Base-by-base conservation (phyloP, 2,113 vertebrate species). In the Pachycephala philippinensis region DNA sequence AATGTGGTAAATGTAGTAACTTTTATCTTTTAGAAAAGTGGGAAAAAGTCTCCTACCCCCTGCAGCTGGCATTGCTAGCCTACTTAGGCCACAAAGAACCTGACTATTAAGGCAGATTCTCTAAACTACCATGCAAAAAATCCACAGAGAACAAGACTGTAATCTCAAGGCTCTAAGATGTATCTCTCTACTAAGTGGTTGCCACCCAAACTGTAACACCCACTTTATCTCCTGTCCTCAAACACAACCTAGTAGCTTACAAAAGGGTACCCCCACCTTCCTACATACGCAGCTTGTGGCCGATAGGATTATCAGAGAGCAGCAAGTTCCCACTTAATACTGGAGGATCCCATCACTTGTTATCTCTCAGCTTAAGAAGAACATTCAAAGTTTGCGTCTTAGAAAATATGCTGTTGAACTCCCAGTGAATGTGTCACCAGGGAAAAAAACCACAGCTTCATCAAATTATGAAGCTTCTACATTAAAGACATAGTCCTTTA, bases 201-300 rank as follows among this genome's bases (percentile, higher is more conserved):
- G 78, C 63, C 79, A 70, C 54, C 56, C 13, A 3, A 74, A 56
- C 40, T 90, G 6, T 64, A 87, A 82, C 92, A 86, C 95, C 83
- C 89, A 60, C 53, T 80, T 96, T 96, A 97, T 97, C 97, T 89
- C 35, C 30, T 42, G 20, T 59, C 42, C 61, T 88, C 96, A 97
- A 89, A 30, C 61, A 81, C 40, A 64, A 66, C 26, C 74, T 59
- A 42, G 63, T 59, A 91, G 24, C 28, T 69, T 77, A 89, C 72
- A 91, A 40, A 96, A 86, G 76, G 33, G 42, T 53, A 70, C 53
- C 45, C n/a, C 50, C 70, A 90, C 91, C 78, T 84, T 75, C 66
- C 45, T 87, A 42, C 76, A 53, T 28, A 70, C 35, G 75, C 40
- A 75, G 75, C 39, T 84, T 69, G 45, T 8, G 47, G 69, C 13